Evolutionary conservation across 2,797 vertebrate genomes (phyloP).

Genomic region (Sebastes paucispinis): DNA sequence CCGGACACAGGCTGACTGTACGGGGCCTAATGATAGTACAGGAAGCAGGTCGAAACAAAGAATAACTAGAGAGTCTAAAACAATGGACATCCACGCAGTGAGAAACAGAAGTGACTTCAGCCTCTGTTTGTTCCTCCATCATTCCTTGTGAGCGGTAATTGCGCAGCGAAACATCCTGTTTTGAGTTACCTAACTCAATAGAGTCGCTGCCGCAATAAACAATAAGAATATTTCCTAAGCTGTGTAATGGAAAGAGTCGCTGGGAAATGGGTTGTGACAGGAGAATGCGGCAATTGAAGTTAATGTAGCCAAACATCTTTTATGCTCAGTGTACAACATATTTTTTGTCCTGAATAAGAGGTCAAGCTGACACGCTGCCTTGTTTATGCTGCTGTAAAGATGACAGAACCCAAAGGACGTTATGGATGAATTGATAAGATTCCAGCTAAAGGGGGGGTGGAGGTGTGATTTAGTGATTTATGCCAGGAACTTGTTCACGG

Average conservation of each 20-base stretch:
- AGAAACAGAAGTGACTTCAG: conserved; percentile 66
- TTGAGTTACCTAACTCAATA: conserved; percentile 80
- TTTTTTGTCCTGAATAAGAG: conserved; percentile 60
- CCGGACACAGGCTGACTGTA: conserved; percentile 31
- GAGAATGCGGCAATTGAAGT: conserved; percentile 51
- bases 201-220: conserved; percentile 70
- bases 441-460: conserved; percentile 24
- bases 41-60: conserved; percentile 57
- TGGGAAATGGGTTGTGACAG: conserved; percentile 73
- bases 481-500: conserved; percentile 57
- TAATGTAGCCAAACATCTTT: conserved; percentile 39
- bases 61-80: conserved; percentile 65
- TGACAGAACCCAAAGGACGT: conserved; percentile 64
- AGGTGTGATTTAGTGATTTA: conserved; percentile 55
- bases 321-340: conserved; percentile 24
- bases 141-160: conserved; percentile 79
- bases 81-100: conserved; percentile 62
- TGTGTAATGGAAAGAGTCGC: conserved; percentile 61
- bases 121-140: conserved; percentile 74
- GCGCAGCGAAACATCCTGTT: conserved; percentile 79
- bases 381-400: conserved; percentile 71
- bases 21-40: conserved; percentile 48
- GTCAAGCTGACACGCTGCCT: conserved; percentile 57
- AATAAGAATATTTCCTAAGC: conserved; percentile 74
- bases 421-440: conserved; percentile 69